phyloP scores from a whole-genome alignment of 2,797 vertebrate species.

The Girardinus metallicus region DNA sequence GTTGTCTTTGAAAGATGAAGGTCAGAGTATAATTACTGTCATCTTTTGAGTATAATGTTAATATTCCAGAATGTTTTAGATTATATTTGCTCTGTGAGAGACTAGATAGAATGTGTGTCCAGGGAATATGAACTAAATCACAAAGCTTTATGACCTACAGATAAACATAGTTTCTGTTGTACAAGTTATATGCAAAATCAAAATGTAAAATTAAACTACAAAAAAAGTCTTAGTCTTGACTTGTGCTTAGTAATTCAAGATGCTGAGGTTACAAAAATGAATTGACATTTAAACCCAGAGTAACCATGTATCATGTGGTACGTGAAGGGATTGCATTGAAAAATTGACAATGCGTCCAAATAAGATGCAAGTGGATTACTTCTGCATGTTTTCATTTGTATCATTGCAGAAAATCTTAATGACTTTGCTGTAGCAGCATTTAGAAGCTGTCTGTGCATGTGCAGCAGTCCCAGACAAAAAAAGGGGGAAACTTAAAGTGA shows the following conservation, averaged over 20 bases:
- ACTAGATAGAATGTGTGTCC: not conserved
- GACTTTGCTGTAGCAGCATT: conserved; percentile 24
- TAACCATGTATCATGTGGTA: not conserved
- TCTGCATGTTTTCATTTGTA: conserved; percentile 25
- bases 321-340: not conserved
- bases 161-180: not conserved
- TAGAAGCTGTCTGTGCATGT: conserved; percentile 1
- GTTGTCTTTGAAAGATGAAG: not conserved
- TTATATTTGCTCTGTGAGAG: not conserved
- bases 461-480: conserved; percentile 17
- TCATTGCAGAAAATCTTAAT: conserved; percentile 22
- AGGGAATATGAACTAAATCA: not conserved
- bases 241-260: not conserved
- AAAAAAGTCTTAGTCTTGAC: not conserved
- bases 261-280: not conserved
- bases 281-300: not conserved
- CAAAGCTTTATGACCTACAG: not conserved
- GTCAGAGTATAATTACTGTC: not conserved
- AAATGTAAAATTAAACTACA: not conserved
- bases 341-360: not conserved
- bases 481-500: conserved; percentile 41
- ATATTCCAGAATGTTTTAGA: not conserved
- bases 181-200: not conserved
- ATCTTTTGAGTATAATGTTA: not conserved
- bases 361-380: conserved; percentile 12